phyloP scores from a whole-genome alignment of 2,888 invertebrate genomes.

The Branchellion lobata region DNA sequence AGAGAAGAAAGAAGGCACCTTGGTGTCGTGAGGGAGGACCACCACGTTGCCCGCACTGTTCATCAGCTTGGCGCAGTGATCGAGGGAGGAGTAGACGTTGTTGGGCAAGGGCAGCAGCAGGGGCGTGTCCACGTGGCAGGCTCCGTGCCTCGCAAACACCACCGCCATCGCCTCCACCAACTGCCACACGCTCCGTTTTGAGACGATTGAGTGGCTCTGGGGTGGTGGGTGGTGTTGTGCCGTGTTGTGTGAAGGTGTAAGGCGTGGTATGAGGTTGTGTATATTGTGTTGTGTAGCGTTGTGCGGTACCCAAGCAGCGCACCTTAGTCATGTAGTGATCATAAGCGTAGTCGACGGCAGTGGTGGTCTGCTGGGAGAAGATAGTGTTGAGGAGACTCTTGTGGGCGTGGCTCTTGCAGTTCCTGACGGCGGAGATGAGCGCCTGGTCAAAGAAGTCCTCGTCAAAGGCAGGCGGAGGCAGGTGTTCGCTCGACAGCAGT shows the following conservation, averaged over 20 bases:
- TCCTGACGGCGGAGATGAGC: slow-evolving; percentile 76
- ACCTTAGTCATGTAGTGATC: slow-evolving; percentile 68
- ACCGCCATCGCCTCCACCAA: slow-evolving; percentile 54
- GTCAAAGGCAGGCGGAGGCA: slow-evolving; percentile 82
- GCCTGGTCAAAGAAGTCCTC: slow-evolving; percentile 79
- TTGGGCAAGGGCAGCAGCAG: slow-evolving; percentile 71
- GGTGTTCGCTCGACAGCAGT: slow-evolving; percentile 75
- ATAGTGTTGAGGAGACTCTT: slow-evolving; percentile 65
- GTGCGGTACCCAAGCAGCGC: background rate
- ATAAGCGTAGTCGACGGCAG: slow-evolving; percentile 78
- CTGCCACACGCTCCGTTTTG: background rate
- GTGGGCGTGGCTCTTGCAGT: slow-evolving; percentile 78
- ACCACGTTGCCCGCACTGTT: slow-evolving; percentile 82
- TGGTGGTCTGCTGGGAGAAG: slow-evolving; percentile 66
- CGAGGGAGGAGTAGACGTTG: slow-evolving; percentile 54
- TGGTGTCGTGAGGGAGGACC: slow-evolving; percentile 79
- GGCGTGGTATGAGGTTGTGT: slow-evolving; percentile 55
- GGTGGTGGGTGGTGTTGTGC: too few species aligned
- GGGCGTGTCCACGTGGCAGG: slow-evolving; percentile 76
- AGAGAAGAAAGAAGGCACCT: slow-evolving; percentile 60
- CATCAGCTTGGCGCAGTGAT: slow-evolving; percentile 74
- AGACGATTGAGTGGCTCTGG: background rate
- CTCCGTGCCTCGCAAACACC: slow-evolving; percentile 67
- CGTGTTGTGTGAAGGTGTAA: slow-evolving; percentile 63
- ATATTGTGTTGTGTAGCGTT: too few species aligned